phyloP scores from a whole-genome alignment of 2,888 invertebrate species.

The Norana najaformis region DNA sequence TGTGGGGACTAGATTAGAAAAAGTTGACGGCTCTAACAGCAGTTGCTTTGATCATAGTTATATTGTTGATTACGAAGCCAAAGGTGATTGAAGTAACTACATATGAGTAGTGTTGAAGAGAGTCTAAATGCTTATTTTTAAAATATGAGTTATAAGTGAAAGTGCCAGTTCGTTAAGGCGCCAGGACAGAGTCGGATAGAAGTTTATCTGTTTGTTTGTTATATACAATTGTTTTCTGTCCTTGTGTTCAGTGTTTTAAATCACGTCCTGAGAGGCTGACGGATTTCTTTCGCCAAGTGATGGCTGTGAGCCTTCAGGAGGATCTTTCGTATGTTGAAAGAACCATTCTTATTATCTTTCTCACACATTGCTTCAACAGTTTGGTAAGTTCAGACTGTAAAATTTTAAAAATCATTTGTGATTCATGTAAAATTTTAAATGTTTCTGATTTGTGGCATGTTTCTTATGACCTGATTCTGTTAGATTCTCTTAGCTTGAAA shows the following conservation, averaged over 20 bases:
- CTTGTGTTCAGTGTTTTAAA: conserved; percentile 72
- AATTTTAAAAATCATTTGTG: not conserved
- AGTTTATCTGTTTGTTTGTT: no score
- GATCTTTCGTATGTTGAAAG: conserved; percentile 72
- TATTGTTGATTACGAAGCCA: not conserved
- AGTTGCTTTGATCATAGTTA: not conserved
- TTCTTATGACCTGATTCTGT: no score
- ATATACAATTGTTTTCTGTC: no score
- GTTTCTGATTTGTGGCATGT: not conserved
- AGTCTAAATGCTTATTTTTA: not conserved
- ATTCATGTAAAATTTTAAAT: conserved; percentile 9
- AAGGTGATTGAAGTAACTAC: not conserved
- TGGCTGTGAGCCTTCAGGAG: conserved; percentile 69
- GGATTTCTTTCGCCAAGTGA: conserved; percentile 58
- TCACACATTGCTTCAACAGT: conserved; percentile 95
- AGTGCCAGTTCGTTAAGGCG: no score
- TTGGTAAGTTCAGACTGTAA: conserved; percentile 67
- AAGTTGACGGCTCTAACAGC: not conserved
- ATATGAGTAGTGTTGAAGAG: not conserved
- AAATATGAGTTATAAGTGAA: no score
- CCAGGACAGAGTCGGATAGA: no score
- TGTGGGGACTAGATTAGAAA: not conserved
- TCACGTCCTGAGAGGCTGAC: conserved; percentile 70
- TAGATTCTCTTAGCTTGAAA: not conserved
- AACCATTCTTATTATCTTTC: conserved; percentile 83